A percentile compares a stretch with the other conserved stretches of the same genome.
Conservation (phyloP, 2,888 invertebrate species). For the Philereme vetulata region DNA sequence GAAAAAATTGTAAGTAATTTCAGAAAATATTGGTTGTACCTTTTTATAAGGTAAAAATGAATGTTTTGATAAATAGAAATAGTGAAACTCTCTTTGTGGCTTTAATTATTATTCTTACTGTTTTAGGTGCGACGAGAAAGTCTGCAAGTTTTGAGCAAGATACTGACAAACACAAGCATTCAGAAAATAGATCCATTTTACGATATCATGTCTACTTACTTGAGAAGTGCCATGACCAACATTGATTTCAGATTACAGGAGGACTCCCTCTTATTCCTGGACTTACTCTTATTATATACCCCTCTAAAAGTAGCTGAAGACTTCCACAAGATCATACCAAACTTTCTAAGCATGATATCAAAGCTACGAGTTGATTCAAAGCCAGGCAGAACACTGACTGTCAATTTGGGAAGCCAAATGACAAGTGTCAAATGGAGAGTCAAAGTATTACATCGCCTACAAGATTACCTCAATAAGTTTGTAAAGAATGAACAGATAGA, state of each 20-base stretch:
- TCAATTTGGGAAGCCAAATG: constrained; percentile 88
- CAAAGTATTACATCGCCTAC: constrained; percentile 88
- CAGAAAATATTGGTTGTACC: too few species aligned
- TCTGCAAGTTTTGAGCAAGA: constrained; percentile 80
- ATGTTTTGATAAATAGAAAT: too few species aligned
- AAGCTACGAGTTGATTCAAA: constrained; percentile 86
- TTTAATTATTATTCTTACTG: constrained; percentile 8
- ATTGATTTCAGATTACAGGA: constrained; percentile 91
- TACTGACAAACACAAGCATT: constrained; percentile 65
- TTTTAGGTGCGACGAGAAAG: constrained; percentile 82
- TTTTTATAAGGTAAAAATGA: too few species aligned
- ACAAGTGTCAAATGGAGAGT: constrained; percentile 92
- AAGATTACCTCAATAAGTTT: constrained; percentile 74
- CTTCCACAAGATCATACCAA: constrained; percentile 88
- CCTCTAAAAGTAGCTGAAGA: constrained; percentile 87
- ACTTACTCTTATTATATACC: constrained; percentile 87
- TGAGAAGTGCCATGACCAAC: constrained; percentile 96
- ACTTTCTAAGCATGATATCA: constrained; percentile 94
- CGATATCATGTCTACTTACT: constrained; percentile 89
- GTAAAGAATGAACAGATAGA: constrained; percentile 55
- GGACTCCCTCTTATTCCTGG: constrained; percentile 91
- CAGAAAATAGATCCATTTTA: constrained; percentile 89
- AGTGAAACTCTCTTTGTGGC: too few species aligned
- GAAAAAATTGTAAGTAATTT: constrained; percentile 84
- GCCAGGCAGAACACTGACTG: constrained; percentile 86